A percentile compares a stretch with the other conserved stretches of the same genome.
Evolutionary conservation across 2,888 invertebrate genomes (phyloP).

Genomic region (Scaptomyza cyrtandrae): DNA sequence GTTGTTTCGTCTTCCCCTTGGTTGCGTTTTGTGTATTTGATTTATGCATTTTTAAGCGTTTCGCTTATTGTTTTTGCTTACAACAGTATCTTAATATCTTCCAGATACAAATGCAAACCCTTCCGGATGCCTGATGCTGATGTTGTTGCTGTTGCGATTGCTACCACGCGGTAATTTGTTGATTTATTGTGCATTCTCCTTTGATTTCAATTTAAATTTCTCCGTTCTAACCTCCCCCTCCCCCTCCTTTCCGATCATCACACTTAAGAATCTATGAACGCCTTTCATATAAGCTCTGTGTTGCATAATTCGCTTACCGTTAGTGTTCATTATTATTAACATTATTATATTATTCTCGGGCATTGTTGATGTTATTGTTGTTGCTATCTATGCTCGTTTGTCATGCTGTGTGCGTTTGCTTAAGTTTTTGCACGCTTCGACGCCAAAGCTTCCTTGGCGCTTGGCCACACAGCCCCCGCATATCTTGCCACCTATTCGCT

Average conservation of each 20-base stretch:
- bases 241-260: not conserved
- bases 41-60: slow-evolving; percentile 83
- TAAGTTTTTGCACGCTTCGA: slow-evolving; percentile 79
- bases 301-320: slow-evolving; percentile 70
- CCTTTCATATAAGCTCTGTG: slow-evolving; percentile 13
- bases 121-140: slow-evolving; percentile 22
- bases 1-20: slow-evolving; percentile 62
- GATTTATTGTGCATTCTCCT: slow-evolving; percentile 67
- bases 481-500: slow-evolving; percentile 2
- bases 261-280: slow-evolving; percentile 1
- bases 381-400: slow-evolving; percentile 63
- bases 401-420: slow-evolving; percentile 78
- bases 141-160: slow-evolving; percentile 5
- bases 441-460: slow-evolving; percentile 78
- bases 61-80: slow-evolving; percentile 81
- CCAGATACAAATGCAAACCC: slow-evolving; percentile 58
- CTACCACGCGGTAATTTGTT: slow-evolving; percentile 72
- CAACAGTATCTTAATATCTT: slow-evolving; percentile 56
- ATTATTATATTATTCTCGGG: slow-evolving; percentile 33
- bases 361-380: slow-evolving; percentile 35
- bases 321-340: slow-evolving; percentile 60
- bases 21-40: slow-evolving; percentile 69
- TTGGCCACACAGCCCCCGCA: slow-evolving; percentile 25
- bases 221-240: slow-evolving; percentile 20
- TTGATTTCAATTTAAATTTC: slow-evolving; percentile 41